These are phyloP conservation scores for Phengaris arion DNA, from an alignment of 2,888 invertebrate species.

Conservation along the genomic window DNA sequence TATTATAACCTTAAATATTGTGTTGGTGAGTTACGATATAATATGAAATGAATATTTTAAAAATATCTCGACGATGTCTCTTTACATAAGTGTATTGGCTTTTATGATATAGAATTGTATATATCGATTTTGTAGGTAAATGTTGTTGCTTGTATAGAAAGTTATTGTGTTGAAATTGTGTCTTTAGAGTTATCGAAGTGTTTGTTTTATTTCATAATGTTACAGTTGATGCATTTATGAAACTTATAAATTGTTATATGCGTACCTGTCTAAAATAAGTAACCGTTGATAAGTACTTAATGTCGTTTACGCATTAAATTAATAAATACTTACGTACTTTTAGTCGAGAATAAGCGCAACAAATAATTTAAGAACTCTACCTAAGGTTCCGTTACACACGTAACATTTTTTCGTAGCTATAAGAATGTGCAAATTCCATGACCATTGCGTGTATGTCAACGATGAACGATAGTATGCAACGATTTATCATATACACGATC, in stretches of 20 bases:
- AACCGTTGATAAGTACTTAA: not conserved
- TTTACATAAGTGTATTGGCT: not conserved
- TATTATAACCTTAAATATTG: not conserved
- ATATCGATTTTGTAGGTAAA: not conserved
- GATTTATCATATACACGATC: too few species aligned
- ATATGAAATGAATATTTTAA: not conserved
- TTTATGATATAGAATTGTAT: not conserved
- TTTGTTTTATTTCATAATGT: not conserved
- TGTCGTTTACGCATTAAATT: not conserved
- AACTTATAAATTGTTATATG: not conserved
- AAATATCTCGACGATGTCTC: not conserved
- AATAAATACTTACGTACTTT: not conserved
- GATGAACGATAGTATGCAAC: too few species aligned
- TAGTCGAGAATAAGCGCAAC: not conserved
- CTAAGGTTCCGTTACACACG: too few species aligned
- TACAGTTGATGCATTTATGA: not conserved
- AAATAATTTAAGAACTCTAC: not conserved
- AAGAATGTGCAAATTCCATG: too few species aligned
- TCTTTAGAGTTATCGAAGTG: not conserved
- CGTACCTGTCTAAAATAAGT: not conserved
- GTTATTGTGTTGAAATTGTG: not conserved
- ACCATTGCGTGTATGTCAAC: too few species aligned
- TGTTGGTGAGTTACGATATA: not conserved
- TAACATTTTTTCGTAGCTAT: too few species aligned
- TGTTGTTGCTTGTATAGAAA: not conserved